Conservation (phyloP, 2,888 invertebrate genomes). For the Alviniconcha strummeri region DNA sequence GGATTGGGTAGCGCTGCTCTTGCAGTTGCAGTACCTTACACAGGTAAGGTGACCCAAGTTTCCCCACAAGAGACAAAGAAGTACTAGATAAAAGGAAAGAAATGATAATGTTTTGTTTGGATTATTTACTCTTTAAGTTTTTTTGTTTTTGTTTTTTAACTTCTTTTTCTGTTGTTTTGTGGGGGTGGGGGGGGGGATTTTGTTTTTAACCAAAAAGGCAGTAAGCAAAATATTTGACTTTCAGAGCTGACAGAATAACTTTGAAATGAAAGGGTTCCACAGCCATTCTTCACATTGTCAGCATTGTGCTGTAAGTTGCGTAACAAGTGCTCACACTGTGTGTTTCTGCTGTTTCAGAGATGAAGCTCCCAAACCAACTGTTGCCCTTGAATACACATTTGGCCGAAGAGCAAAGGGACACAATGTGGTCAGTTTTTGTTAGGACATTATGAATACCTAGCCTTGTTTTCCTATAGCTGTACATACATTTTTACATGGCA, state of each 20-base stretch:
- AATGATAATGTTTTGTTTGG: not conserved
- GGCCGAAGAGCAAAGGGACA: slow-evolving; percentile 78
- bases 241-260: too few species aligned
- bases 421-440: slow-evolving; percentile 71
- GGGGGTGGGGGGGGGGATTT: not conserved
- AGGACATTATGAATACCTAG: too few species aligned
- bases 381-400: slow-evolving; percentile 90
- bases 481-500: too few species aligned
- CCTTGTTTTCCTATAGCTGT: too few species aligned
- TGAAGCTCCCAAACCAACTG: slow-evolving; percentile 84
- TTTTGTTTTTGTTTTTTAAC: not conserved
- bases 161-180: not conserved
- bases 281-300: too few species aligned
- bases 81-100: not conserved
- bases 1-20: too few species aligned
- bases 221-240: not conserved
- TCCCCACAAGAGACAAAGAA: not conserved
- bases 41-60: too few species aligned
- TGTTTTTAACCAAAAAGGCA: not conserved
- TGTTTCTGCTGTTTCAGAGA: slow-evolving; percentile 72
- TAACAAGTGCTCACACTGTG: not conserved
- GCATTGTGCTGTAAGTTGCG: too few species aligned
- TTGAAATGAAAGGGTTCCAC: too few species aligned
- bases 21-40: too few species aligned
- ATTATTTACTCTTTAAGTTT: too few species aligned